Evolutionary conservation across 1,140 invertebrate species (phyloP), one percentile per base, ranked within the genome.

Genomic region (Drosophila neocordata): DNA sequence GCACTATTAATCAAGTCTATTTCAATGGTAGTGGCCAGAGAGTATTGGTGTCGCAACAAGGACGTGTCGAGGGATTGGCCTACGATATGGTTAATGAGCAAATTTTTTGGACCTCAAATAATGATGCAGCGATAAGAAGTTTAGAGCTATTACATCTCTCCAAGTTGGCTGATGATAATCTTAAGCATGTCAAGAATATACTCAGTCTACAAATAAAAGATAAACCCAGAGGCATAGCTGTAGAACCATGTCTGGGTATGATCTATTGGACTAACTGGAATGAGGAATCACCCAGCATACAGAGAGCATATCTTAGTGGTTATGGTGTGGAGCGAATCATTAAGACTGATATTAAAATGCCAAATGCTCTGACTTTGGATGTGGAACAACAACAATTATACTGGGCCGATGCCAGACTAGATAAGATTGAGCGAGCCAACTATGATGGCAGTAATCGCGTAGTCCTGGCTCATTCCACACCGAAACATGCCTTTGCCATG

Each of bases 211-310:
- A 93, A 8, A 68, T 90, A 3, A 94, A 94, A 35, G 97, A 98
- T 89, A 96, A 96, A 83, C 96, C 96, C 1, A 91, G 97, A 11
- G 96, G 96, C 11, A 96, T 98, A 76, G 96, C 95, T 18, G 93
- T 96, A 5, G 96, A 98, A 84, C 94, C 95, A 38, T 98, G 97
- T 90, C 61, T 92, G 73, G 93, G 95, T 12, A 93, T 92, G 95
- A 92, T 97, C 6, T 97, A 96, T 91, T 97, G 96, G 95, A 96
- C 95, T 0, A 97, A 97, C 92, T 97, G 96, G 96, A 96, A 96
- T 91, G 93, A 94, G 60, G 91, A 94, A 48, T 92, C 93, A 51
- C 96, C 96, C 1, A 93, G 93, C 67, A 96, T 97, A 71, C 95
- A 97, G 89, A 93, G 96, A 48, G 94, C 95, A 3, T 95, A 93